Conservation (phyloP, 2,888 invertebrate species). For the Agrilus cyanescens region DNA sequence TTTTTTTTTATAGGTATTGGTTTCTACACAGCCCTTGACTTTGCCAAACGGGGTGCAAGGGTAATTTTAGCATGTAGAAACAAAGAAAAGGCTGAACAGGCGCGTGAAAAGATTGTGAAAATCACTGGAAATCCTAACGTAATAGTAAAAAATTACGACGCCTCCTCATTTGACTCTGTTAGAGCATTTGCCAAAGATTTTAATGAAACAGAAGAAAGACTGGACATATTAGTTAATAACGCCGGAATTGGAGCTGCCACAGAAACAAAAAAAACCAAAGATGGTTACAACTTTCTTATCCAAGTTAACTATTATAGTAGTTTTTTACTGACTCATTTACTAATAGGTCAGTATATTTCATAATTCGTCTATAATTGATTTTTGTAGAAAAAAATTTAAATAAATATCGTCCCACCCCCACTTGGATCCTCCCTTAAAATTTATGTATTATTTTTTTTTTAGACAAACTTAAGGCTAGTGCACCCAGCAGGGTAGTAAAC, state of each 20-base stretch:
- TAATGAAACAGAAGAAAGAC: conserved; percentile 37
- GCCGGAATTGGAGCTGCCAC: conserved; percentile 37
- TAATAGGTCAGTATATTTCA: conserved; percentile 36
- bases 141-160: conserved; percentile 36
- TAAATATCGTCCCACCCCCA: neutral
- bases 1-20: conserved; percentile 29
- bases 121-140: conserved; percentile 28
- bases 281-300: conserved; percentile 54
- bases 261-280: conserved; percentile 37
- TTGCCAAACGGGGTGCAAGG: conserved; percentile 38
- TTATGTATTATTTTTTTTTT: no score
- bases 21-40: conserved; percentile 30
- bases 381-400: no score
- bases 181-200: conserved; percentile 49
- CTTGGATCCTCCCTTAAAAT: no score
- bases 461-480: conserved; percentile 25
- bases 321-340: conserved; percentile 55
- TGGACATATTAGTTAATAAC: conserved; percentile 54
- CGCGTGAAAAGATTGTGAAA: conserved; percentile 18
- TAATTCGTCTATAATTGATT: no score
- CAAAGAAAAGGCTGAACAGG: conserved; percentile 14
- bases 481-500: conserved; percentile 23
- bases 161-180: conserved; percentile 42
- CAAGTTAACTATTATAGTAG: conserved; percentile 63
- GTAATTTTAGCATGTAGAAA: conserved; percentile 43